Conservation (phyloP, 1,140 invertebrate genomes). For the Andricus grossulariae region DNA sequence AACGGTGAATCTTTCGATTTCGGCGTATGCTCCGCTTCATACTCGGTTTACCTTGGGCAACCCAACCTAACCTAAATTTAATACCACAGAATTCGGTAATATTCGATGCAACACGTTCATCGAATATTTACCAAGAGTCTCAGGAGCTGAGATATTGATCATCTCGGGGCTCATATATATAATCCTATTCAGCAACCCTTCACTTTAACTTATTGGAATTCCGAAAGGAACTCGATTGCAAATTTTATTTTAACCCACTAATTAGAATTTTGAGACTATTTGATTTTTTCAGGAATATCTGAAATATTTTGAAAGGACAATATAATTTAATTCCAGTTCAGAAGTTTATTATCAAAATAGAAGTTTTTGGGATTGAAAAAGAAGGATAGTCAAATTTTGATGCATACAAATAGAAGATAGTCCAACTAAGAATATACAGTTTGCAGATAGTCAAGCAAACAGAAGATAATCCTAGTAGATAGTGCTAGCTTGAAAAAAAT, state of each 20-base stretch:
- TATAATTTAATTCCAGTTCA: too few species aligned
- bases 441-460: too few species aligned
- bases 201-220: background rate
- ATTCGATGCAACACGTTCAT: conserved; percentile 20
- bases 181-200: background rate
- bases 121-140: conserved; percentile 12
- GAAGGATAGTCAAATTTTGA: too few species aligned
- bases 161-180: background rate
- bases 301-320: too few species aligned
- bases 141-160: conserved; percentile 4
- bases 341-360: too few species aligned
- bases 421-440: too few species aligned
- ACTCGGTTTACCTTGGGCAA: background rate
- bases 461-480: too few species aligned
- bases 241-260: background rate
- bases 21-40: background rate
- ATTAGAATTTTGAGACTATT: too few species aligned
- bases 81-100: conserved; percentile 13
- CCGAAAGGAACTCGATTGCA: background rate
- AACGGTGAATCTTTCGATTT: background rate
- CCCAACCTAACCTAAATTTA: conserved; percentile 1
- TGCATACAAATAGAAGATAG: too few species aligned
- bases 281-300: too few species aligned
- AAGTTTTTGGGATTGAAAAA: too few species aligned
- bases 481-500: too few species aligned